These are phyloP conservation scores for Ophiothrix spiculata DNA, from an alignment of 35 echinoderm and acorn worm genomes.

Conservation along the genomic window DNA sequence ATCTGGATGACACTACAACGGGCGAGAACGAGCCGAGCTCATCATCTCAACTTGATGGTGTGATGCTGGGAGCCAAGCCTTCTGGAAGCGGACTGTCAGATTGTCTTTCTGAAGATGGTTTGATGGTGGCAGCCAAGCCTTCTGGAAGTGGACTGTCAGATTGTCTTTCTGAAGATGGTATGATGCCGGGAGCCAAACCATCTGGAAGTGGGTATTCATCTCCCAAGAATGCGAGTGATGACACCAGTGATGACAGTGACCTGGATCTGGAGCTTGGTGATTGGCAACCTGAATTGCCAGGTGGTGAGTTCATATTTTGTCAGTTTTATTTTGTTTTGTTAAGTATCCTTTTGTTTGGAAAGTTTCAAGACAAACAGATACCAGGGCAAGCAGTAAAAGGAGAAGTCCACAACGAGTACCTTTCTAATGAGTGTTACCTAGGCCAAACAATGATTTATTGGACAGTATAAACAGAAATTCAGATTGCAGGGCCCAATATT, in stretches of 20 bases:
- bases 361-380: no score
- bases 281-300: conserved; percentile 30
- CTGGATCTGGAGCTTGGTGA: conserved; percentile 74
- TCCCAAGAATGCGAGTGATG: not conserved
- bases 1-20: not conserved
- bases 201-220: not conserved
- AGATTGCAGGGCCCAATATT: no score
- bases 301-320: conserved; percentile 44
- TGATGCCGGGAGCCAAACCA: not conserved
- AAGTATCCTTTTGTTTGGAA: no score
- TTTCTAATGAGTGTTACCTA: not conserved
- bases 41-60: not conserved
- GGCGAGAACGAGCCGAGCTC: not conserved
- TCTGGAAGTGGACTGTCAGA: not conserved
- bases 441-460: no score
- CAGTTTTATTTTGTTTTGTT: no score
- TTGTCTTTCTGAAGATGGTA: not conserved
- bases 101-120: not conserved
- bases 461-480: no score
- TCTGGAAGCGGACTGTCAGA: not conserved
- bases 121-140: not conserved
- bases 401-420: not conserved
- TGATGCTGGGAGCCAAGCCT: not conserved
- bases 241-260: conserved; percentile 14
- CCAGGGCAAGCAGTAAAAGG: not conserved